Evolutionary conservation across 2,888 invertebrate species (phyloP).

Genomic region (Carabus problematicus): DNA sequence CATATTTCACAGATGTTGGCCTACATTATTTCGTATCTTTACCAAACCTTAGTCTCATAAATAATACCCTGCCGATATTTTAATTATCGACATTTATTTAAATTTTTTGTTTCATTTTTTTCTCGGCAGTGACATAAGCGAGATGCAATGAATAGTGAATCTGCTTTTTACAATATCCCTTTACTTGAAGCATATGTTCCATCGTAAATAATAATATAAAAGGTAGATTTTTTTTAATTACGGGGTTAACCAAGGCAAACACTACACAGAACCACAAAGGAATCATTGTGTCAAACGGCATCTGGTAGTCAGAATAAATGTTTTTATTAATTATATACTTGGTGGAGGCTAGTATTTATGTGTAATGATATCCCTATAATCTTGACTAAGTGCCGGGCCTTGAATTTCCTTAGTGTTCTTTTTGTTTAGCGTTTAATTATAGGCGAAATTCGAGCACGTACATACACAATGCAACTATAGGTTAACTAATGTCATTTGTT

Average conservation of each 20-base stretch:
- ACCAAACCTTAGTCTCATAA: too few relatives aligned
- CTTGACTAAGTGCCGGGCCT: constrained; percentile 45
- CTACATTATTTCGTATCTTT: too few relatives aligned
- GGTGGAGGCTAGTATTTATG: constrained; percentile 51
- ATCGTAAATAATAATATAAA: constrained; percentile 10
- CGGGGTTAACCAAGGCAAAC: constrained; percentile 48
- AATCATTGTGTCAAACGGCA: constrained; percentile 51
- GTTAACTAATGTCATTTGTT: constrained; percentile 27
- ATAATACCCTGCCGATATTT: too few relatives aligned
- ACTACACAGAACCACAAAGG: constrained; percentile 48
- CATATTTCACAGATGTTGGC: too few relatives aligned
- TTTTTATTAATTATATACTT: constrained; percentile 53
- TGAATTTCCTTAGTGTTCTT: background rate
- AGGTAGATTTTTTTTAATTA: constrained; percentile 47
- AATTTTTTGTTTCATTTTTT: too few relatives aligned
- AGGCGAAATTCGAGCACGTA: constrained; percentile 19
- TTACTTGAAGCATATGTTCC: constrained; percentile 3
- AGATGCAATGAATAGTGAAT: background rate
- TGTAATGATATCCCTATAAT: constrained; percentile 56
- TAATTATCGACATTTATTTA: too few relatives aligned
- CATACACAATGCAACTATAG: constrained; percentile 10
- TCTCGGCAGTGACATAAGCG: too few relatives aligned
- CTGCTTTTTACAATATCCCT: background rate
- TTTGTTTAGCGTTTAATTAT: constrained; percentile 27
- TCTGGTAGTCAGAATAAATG: constrained; percentile 51